These are phyloP conservation scores for Dromococcyx pavoninus DNA, from an alignment of 2,797 vertebrate genomes.

Conservation along the genomic window DNA sequence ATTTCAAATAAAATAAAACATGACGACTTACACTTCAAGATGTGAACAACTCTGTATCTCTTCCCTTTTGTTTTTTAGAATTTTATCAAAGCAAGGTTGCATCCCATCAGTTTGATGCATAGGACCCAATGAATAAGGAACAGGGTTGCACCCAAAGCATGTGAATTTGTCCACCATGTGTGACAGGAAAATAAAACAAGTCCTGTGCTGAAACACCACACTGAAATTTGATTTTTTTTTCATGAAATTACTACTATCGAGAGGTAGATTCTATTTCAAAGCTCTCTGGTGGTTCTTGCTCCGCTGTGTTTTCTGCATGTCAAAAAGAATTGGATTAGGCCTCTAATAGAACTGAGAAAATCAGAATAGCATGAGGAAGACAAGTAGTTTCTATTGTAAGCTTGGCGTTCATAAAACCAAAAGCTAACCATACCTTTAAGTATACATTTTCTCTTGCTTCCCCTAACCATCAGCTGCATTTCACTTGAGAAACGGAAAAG, in stretches of 20 bases:
- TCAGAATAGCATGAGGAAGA: not conserved
- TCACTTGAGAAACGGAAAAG: not conserved
- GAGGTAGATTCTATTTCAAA: not conserved
- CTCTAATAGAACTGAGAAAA: not conserved
- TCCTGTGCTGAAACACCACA: not conserved
- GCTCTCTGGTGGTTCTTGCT: not conserved
- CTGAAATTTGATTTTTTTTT: not conserved
- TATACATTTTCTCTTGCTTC: not conserved
- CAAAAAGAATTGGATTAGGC: not conserved
- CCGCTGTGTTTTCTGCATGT: not conserved
- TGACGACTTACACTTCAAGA: not conserved
- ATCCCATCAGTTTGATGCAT: not conserved
- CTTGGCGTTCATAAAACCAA: not conserved
- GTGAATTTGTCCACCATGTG: not conserved
- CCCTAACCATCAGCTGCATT: not conserved
- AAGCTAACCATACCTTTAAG: not conserved
- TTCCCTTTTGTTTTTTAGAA: not conserved
- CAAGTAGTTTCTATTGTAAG: not conserved
- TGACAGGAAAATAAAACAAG: not conserved
- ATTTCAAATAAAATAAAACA: not conserved
- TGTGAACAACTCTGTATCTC: not conserved
- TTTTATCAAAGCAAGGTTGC: not conserved
- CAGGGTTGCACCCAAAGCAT: not conserved
- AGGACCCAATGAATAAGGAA: not conserved
- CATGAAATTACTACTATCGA: not conserved